Evolutionary conservation across 2,888 invertebrate genomes (phyloP), one percentile per base, ranked within the genome.

Genomic region (Adineta ricciae): DNA sequence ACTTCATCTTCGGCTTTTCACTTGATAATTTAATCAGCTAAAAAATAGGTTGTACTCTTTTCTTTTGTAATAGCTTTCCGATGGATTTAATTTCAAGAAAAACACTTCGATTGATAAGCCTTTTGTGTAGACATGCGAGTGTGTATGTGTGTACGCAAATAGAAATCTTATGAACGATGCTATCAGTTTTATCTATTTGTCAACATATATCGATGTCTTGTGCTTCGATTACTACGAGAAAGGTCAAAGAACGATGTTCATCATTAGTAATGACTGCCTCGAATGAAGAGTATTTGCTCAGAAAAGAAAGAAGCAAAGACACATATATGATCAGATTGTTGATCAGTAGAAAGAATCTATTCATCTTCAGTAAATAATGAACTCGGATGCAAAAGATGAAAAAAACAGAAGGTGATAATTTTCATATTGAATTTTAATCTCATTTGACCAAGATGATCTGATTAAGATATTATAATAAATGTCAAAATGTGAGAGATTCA

Each of bases 151-250:
- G 27, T 32, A 27, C 19, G 19, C 19, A 36, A 64, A 64, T 16
- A 46, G 46, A 46, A 46, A 46, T 46, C 46, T 11, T 46, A 64
- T 64, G 64, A 64, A 32, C 27, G 64, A 27, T 64, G 64, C 32
- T 64, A 64, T 64, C 64, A 64, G 16, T 64, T 32, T 64, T 64
- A 64, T 64, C 64, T 64, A 27, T 64, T 64, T 64, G 64, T 64
- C 64, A 64, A 64, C 64, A 19, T 64, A 32, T 36, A 64, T 32
- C 32, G 32, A 64, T 64, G 27, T 5, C 64, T 32, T 11, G 27
- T 64, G 32, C 16, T 32, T 64, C 24, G 9, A 32, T 27, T 64
- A 36, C 32, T 64, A 36, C 11, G 32, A 32, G 32, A 64, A 64
- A 64, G 64, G 64, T 64, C 64, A 64, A 64, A 14, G 32, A 14